Percentiles rank a stretch among this genome's conserved stretches.
These are phyloP conservation scores for Drosophila cracens DNA, from an alignment of 2,888 invertebrate genomes.

Conservation along the genomic window DNA sequence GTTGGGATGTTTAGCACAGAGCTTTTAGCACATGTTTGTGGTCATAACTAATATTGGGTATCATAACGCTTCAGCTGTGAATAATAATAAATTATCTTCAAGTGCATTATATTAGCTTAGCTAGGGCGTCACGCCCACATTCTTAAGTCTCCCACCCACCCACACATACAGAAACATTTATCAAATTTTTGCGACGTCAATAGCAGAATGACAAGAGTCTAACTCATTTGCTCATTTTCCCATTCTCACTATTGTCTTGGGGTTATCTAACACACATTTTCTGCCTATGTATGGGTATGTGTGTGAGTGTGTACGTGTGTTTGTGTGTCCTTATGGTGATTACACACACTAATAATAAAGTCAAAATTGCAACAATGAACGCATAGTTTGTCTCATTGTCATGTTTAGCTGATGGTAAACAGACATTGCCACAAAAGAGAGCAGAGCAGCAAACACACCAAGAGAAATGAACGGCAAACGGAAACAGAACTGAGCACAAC, in stretches of 20 bases:
- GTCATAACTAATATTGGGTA: constrained; percentile 25
- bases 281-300: neutral
- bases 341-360: constrained; percentile 67
- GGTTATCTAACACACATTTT: constrained; percentile 37
- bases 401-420: constrained; percentile 61
- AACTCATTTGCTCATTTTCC: constrained; percentile 19
- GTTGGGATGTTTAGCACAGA: constrained; percentile 19
- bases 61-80: constrained; percentile 44
- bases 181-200: constrained; percentile 55
- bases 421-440: constrained; percentile 34
- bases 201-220: constrained; percentile 45
- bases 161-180: constrained; percentile 42
- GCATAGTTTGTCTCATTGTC: constrained; percentile 64
- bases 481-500: constrained; percentile 21
- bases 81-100: constrained; percentile 72
- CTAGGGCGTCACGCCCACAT: constrained; percentile 63
- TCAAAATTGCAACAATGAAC: constrained; percentile 74
- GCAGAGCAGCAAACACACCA: constrained; percentile 11
- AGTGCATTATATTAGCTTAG: constrained; percentile 62
- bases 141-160: constrained; percentile 39
- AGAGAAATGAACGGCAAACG: constrained; percentile 1
- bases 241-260: constrained; percentile 17
- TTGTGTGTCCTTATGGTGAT: constrained; percentile 41
- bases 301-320: constrained; percentile 1
- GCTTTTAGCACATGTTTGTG: constrained; percentile 48